Evolutionary conservation across 2,113 vertebrate genomes (phyloP).

Genomic region (Speoplatyrhinus poulsoni): DNA sequence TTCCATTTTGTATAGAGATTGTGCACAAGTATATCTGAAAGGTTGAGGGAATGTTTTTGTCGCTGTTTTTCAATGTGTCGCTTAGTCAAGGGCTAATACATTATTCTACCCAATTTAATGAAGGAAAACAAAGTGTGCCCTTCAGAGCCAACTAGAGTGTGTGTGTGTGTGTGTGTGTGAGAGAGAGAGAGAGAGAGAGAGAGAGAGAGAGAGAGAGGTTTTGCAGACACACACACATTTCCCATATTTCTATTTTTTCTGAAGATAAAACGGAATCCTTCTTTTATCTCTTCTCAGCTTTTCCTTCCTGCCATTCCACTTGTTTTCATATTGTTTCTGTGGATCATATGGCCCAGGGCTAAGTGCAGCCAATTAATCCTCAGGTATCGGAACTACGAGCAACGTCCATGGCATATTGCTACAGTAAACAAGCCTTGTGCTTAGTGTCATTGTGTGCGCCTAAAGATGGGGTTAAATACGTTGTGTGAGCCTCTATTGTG

Average conservation of each 20-base stretch:
- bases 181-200: background rate
- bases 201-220: background rate
- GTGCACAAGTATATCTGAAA: slow-evolving; percentile 29
- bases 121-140: slow-evolving; percentile 40
- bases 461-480: slow-evolving; percentile 36
- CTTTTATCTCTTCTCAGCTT: no score
- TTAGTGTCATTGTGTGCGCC: no score
- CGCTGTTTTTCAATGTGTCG: slow-evolving; percentile 7
- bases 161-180: background rate
- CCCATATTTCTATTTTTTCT: no score
- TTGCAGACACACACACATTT: background rate
- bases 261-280: no score
- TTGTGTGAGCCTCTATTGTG: slow-evolving; percentile 37
- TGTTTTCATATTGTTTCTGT: no score
- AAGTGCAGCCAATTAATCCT: no score
- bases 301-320: no score
- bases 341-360: no score
- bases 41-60: slow-evolving; percentile 32
- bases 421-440: no score
- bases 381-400: no score
- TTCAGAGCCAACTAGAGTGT: slow-evolving; percentile 9
- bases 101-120: slow-evolving; percentile 5
- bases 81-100: slow-evolving; percentile 28
- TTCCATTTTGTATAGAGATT: slow-evolving; percentile 43
- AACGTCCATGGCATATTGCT: no score